A percentile compares a stretch with the other conserved stretches of the same genome.
Conservation (phyloP, 2,888 invertebrate genomes). For the Spodoptera exigua region DNA sequence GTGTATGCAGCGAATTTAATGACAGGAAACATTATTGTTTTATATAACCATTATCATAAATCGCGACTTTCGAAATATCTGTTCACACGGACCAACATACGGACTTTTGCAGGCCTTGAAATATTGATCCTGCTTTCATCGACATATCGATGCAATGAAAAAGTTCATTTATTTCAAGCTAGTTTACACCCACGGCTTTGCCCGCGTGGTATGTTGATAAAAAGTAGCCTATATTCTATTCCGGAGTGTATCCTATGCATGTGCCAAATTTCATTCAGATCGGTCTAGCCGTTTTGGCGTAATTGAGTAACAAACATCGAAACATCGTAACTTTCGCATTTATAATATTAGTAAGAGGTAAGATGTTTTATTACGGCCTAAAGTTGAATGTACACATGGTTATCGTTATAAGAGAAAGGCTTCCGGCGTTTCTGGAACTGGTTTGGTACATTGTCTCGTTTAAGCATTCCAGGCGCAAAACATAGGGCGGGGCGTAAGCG, state of each 20-base stretch:
- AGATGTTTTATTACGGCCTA: conserved; percentile 41
- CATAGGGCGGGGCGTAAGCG: conserved; percentile 62
- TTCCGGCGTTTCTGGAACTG: conserved; percentile 79
- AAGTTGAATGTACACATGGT: conserved; percentile 52
- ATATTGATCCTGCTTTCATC: conserved; percentile 31
- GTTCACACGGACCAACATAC: conserved; percentile 3
- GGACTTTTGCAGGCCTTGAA: conserved; percentile 5
- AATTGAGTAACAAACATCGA: too few species aligned
- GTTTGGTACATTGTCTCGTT: conserved; percentile 68
- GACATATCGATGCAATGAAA: conserved; percentile 39
- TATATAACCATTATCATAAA: conserved; percentile 47
- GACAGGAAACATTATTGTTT: conserved; percentile 37
- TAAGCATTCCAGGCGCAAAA: conserved; percentile 66
- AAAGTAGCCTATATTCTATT: too few species aligned
- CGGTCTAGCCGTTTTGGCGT: too few species aligned
- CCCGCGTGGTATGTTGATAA: too few species aligned
- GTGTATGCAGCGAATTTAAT: conserved; percentile 13
- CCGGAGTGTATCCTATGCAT: too few species aligned
- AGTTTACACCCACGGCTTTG: too few species aligned
- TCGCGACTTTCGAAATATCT: conserved; percentile 33
- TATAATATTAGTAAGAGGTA: too few species aligned
- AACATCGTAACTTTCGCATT: too few species aligned
- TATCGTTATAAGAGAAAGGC: conserved; percentile 74
- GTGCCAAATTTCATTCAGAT: too few species aligned
- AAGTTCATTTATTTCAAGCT: conserved; percentile 22